Conservation (phyloP, 2,113 vertebrate species). For the Marcusenius ussheri region DNA sequence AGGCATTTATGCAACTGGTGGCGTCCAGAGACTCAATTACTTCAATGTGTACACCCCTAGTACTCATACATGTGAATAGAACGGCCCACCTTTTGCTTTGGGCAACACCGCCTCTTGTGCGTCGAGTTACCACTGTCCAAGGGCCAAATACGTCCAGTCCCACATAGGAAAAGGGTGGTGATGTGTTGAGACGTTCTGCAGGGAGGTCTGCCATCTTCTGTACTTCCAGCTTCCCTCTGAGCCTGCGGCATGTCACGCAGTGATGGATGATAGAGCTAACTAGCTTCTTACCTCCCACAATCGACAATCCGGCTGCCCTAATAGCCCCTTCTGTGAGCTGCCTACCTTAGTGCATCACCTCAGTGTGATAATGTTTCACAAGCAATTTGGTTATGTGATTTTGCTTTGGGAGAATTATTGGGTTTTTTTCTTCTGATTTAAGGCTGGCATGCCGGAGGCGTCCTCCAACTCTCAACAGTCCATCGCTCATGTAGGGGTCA, state of each 20-base stretch:
- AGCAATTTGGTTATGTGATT: not conserved
- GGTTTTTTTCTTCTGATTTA: not conserved
- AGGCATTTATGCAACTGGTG: not conserved
- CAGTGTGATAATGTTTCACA: not conserved
- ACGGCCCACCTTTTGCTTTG: not conserved
- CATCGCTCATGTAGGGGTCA: too few species aligned
- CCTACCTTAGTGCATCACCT: not conserved
- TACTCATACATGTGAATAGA: not conserved
- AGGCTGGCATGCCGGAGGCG: not conserved
- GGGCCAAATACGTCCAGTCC: constrained; percentile 1
- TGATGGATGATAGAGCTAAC: not conserved
- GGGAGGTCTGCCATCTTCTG: constrained; percentile 17
- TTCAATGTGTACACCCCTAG: not conserved
- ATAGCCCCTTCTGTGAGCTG: not conserved
- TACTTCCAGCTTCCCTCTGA: not conserved
- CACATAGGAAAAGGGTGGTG: not conserved
- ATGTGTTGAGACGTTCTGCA: not conserved
- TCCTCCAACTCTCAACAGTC: not conserved
- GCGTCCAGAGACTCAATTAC: not conserved
- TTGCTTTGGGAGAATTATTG: not conserved
- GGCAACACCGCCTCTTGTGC: not conserved
- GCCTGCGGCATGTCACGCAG: not conserved
- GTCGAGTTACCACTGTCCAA: not conserved
- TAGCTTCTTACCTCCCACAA: not conserved
- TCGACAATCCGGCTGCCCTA: not conserved